phyloP scores from a whole-genome alignment of 2,888 invertebrate species.

The Polyommatus icarus region DNA sequence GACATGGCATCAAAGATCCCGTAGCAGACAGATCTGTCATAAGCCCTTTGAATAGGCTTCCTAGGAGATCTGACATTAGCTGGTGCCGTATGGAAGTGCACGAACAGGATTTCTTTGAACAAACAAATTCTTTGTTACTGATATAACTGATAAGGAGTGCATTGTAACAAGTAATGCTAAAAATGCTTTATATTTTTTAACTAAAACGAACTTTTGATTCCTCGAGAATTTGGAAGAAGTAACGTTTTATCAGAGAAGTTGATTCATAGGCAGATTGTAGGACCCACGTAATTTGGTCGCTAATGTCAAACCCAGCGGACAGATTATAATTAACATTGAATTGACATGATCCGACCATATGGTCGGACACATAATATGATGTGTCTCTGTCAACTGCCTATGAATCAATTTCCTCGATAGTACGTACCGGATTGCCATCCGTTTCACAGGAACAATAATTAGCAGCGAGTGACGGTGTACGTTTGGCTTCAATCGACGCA shows the following conservation, averaged over 20 bases:
- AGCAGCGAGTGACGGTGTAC: conserved; percentile 67
- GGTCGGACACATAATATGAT: no score
- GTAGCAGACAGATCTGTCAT: conserved; percentile 56
- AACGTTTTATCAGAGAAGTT: neutral
- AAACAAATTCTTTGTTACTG: neutral
- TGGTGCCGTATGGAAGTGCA: conserved; percentile 63
- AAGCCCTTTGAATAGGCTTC: conserved; percentile 63
- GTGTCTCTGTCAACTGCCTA: no score
- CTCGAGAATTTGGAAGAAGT: neutral
- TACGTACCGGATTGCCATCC: conserved; percentile 48
- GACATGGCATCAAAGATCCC: conserved; percentile 63
- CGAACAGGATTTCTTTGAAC: conserved; percentile 61
- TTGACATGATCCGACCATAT: no score
- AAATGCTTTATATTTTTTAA: neutral
- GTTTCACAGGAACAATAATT: conserved; percentile 64
- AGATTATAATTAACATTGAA: no score
- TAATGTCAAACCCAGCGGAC: no score
- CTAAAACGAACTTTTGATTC: neutral
- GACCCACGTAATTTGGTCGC: no score
- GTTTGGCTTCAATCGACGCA: conserved; percentile 56
- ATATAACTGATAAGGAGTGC: neutral
- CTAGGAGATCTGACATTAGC: conserved; percentile 59
- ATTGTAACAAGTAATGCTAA: neutral
- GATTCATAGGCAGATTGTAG: no score
- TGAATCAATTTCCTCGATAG: neutral